Conservation (phyloP, 53 echinoderm and acorn worm genomes). For the Paracentrotus lividus region DNA sequence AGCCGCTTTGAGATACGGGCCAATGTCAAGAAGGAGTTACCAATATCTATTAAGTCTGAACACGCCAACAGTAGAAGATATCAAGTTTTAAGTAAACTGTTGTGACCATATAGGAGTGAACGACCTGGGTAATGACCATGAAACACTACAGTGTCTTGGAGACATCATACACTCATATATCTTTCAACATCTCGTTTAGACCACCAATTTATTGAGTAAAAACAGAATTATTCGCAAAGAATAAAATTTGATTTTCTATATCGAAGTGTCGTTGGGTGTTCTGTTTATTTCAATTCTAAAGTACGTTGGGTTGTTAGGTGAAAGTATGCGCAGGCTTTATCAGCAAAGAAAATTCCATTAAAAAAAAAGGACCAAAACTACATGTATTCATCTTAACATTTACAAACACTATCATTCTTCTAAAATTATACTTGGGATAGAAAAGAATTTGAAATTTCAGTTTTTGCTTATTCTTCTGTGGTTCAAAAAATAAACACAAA, state of each 20-base stretch:
- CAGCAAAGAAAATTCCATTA: no score
- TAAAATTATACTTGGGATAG: no score
- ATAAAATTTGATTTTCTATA: not conserved
- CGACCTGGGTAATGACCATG: slow-evolving; percentile 17
- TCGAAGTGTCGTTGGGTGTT: not conserved
- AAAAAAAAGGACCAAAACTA: no score
- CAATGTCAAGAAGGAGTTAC: no score
- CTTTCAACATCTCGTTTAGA: slow-evolving; percentile 2
- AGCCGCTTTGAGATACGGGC: no score
- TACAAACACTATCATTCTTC: no score
- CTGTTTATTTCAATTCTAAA: not conserved
- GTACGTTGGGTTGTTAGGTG: not conserved
- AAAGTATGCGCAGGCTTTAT: no score
- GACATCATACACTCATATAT: slow-evolving; percentile 39
- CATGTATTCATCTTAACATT: no score
- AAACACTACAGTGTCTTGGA: not conserved
- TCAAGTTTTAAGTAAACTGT: slow-evolving; percentile 40
- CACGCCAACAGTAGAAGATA: not conserved
- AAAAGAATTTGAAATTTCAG: no score
- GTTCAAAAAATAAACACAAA: no score
- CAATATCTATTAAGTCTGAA: not conserved
- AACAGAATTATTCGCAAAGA: not conserved
- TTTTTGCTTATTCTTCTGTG: no score
- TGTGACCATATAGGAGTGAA: slow-evolving; percentile 44
- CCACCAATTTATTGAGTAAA: not conserved